Evolutionary conservation across 2,113 vertebrate genomes (phyloP), one percentile per base, ranked within the genome.

Genomic region (Spilogale gracilis): DNA sequence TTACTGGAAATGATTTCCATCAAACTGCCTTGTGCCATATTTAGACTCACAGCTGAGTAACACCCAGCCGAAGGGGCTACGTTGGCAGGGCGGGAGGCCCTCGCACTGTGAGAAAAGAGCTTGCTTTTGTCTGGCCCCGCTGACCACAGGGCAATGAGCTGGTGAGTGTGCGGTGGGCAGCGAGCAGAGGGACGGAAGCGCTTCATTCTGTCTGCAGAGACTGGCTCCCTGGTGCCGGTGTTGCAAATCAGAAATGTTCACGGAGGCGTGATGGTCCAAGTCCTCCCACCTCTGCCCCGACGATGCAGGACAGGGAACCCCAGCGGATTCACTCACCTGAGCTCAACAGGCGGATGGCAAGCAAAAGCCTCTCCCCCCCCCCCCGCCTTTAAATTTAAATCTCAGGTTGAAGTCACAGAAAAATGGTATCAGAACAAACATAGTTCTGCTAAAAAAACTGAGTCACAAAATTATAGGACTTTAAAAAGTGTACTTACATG

Each of bases 1-100:
- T 99, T 99, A 99, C 99, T 99, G 99, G 99, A 99, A 99, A 98
- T 98, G 98, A 99, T 98, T 99, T 98, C 98, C 99, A 98, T 98
- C 98, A 91, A 98, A 95, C 98, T 97, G 98, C 98, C 98, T 82
- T 65, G 98, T 97, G 98, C 98, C 98, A 95, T 98, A 98, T 99
- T 99, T 99, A 99, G 99, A 98, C 98, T 91, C 97, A 96, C 9
- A 32, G 98, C 98, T 98, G 96, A 97, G 98, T 95, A 97, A 98
- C 83, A 95, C 98, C 98, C 98, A 98, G 97, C 97, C 98, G 94
- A 97, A 98, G 95, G 95, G 98, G 94, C 98, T 98, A 97, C 95
- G 97, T 98, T 98, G 96, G 91, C 97, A 60, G 97, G 73, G 85
- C 97, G 98, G 95, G 97, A 92, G 98, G 96, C 98, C 93, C 89